Base-by-base conservation (phyloP, 2,113 vertebrate species). In the Alethe diademata region DNA sequence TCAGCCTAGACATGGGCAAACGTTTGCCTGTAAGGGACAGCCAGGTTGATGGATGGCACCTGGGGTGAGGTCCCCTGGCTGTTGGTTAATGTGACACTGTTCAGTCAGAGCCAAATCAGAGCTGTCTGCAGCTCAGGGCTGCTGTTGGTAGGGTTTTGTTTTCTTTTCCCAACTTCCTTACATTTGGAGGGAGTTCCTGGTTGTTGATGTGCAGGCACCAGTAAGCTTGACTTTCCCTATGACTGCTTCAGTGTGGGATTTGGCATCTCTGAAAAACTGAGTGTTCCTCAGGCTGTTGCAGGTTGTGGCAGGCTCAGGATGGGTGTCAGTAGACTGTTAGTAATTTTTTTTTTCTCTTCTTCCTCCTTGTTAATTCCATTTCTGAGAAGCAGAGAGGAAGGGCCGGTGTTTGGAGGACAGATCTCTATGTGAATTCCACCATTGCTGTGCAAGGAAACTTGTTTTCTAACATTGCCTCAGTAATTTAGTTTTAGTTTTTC, bases 141-240 rank as follows among this genome's bases (percentile, higher is more conserved):
- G 60, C 8, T 89, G n/a, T 45, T 71, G 48, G 69, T 24, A 43
- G 36, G 66, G n/a, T 93, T 95, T 91, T 78, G 53, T 74, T 64
- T 83, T 90, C 82, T 86, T 84, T 94, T 91, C 76, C 50, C 73
- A 71, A 51, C 90, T 84, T 92, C 57, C 58, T 92, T 75, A 58
- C 5, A 0, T 91, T 94, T 94, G 85, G 70, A 96, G 60, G 36
- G 36, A 65, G 74, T 88, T 95, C 67, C 57, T 88, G 67, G 14
- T 65, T 76, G 64, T 12, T 90, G 73, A 54, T 89, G 57, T 66
- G 85, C 24, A 75, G 90, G 73, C 47, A 61, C 29, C 33, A 36
- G 53, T 87, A 19, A 78, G 47, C 57, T 90, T 92, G 80, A 73
- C 90, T 86, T 88, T 58, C 48, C 8, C 61, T 0, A 4, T 74